Percentiles rank a stretch among this genome's conserved stretches.
Conservation (phyloP, 92 coral and sea anemone species). For the Siderastrea radians region DNA sequence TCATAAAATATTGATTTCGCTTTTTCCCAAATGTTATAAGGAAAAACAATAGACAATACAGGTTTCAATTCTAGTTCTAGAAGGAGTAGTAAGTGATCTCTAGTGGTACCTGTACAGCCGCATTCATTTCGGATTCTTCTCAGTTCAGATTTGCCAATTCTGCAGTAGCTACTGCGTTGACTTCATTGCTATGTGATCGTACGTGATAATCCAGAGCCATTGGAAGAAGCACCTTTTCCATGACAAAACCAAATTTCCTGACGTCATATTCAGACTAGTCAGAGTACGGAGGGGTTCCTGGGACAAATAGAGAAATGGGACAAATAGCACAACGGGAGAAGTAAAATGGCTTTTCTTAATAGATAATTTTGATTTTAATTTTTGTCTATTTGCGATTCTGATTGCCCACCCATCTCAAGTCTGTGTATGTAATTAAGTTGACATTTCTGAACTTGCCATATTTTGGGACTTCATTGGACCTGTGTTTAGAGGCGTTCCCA, state of each 20-base stretch:
- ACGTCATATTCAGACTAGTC: neutral
- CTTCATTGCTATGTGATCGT: constrained; percentile 26
- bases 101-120: neutral
- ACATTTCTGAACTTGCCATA: too few relatives aligned
- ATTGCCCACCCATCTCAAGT: too few relatives aligned
- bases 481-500: too few relatives aligned
- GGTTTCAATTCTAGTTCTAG: neutral
- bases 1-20: too few relatives aligned
- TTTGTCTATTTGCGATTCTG: too few relatives aligned
- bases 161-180: neutral
- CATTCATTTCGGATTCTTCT: neutral
- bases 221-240: constrained; percentile 57
- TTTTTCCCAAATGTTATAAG: too few relatives aligned
- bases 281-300: neutral
- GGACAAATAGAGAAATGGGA: too few relatives aligned
- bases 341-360: too few relatives aligned
- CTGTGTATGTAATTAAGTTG: too few relatives aligned
- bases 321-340: too few relatives aligned
- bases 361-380: too few relatives aligned
- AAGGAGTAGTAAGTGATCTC: neutral
- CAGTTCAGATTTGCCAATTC: constrained; percentile 18
- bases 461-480: too few relatives aligned
- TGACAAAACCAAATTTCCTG: constrained; percentile 18
- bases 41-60: neutral
- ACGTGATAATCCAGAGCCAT: constrained; percentile 11